Conservation (phyloP, 2,113 vertebrate genomes). For the Pungitius pungitius region DNA sequence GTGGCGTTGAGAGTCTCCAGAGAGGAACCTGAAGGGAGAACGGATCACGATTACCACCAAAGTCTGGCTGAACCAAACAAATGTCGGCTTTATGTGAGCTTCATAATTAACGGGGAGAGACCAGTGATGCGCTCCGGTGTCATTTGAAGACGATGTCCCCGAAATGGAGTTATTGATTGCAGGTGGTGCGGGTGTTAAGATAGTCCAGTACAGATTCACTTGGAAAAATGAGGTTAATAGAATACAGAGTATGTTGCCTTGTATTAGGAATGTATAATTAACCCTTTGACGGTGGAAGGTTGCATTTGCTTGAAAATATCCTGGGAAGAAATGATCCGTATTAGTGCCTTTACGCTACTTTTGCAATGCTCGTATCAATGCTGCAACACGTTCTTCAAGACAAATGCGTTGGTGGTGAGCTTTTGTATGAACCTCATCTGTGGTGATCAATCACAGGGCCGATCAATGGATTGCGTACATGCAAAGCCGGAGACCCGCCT, state of each 20-base stretch:
- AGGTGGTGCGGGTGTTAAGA: background rate
- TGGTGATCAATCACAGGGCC: background rate
- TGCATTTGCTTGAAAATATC: background rate
- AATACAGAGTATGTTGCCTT: too few species aligned
- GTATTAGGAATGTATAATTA: too few species aligned
- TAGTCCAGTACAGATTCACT: too few species aligned
- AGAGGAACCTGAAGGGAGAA: slow-evolving; percentile 26
- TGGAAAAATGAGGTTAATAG: too few species aligned
- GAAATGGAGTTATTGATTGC: slow-evolving; percentile 47
- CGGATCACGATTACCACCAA: slow-evolving; percentile 18
- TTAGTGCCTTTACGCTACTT: background rate
- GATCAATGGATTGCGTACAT: background rate
- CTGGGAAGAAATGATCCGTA: background rate
- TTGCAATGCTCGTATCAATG: background rate
- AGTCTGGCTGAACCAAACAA: slow-evolving; percentile 35
- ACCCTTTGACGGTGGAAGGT: background rate
- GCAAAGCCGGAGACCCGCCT: background rate
- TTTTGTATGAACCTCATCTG: background rate
- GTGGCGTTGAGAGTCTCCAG: slow-evolving; percentile 14
- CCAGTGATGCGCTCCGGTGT: slow-evolving; percentile 2
- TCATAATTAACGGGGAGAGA: background rate
- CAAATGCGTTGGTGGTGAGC: too few species aligned
- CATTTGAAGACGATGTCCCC: slow-evolving; percentile 24
- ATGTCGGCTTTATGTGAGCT: slow-evolving; percentile 7
- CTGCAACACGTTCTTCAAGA: background rate